Base-by-base conservation (phyloP, 2,797 vertebrate genomes). In the Galagoides demidoff region DNA sequence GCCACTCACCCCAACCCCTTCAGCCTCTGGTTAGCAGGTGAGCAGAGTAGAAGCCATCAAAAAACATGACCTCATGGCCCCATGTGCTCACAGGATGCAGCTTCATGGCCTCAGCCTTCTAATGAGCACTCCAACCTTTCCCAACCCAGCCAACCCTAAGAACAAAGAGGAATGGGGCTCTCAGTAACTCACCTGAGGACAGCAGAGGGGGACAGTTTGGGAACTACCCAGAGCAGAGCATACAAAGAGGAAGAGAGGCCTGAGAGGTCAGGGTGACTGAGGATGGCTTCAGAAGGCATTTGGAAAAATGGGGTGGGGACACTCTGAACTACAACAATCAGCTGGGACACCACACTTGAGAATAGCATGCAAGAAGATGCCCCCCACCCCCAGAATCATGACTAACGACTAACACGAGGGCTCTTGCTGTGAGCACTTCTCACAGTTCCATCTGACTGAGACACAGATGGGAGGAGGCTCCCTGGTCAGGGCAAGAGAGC, bases 341-440 rank as follows among this genome's bases (percentile, higher is more conserved):
- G 61, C 14, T 31, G 12, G 0, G 34, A 64, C 22, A 31, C 45
- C 4, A 12, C 19, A 2, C 57, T 22, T 29, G 1, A 55, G 9
- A 73, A 43, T 1, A 22, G 59, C 0, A 1, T 2, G 9, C 25
- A 4, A 3, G 20, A 61, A 27, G 81, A 14, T 39, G 19, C 73
- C 61, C 25, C n/a, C 7, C 1, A 8, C 13, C 13, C 3, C 11
- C 13, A 16, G 20, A 13, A 22, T 23, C 25, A 20, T 9, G 10
- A 10, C 20, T 13, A 39, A 31, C 1, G 25, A n/a, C 7, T 7
- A 22, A 10, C 4, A 13, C 22, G 2, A 12, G 4, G 4, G 43
- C 4, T 19, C 52, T 6, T 0, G 64, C 23, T 11, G 9, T 20
- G 2, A 55, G 70, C 2, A 5, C n/a, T 55, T 16, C 25, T 25